Conservation (phyloP, 2,113 vertebrate species). For the Cyphomyrus discorhynchus region DNA sequence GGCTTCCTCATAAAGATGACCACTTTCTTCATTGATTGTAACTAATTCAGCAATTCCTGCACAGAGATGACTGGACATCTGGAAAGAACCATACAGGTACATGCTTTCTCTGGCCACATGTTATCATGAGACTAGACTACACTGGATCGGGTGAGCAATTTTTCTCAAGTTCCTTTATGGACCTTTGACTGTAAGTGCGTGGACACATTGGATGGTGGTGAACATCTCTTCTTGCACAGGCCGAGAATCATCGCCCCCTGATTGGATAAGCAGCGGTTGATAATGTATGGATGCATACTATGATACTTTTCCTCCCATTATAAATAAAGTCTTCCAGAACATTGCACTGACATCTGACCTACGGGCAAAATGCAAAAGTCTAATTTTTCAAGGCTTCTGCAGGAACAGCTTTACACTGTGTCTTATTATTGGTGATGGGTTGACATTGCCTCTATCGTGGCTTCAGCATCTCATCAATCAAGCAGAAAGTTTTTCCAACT, state of each 20-base stretch:
- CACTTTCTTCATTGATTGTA: background rate
- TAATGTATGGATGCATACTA: background rate
- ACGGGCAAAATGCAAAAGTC: background rate
- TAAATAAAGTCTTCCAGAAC: background rate
- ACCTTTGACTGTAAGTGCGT: background rate
- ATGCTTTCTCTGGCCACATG: background rate
- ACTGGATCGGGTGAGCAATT: background rate
- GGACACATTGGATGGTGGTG: background rate
- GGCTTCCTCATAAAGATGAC: background rate
- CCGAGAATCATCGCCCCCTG: background rate
- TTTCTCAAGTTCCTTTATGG: background rate
- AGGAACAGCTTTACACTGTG: background rate
- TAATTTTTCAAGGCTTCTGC: background rate
- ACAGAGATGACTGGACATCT: background rate
- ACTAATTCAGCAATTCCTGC: background rate
- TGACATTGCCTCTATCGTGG: background rate
- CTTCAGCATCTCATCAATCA: background rate
- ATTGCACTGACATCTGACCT: background rate
- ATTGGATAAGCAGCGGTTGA: background rate
- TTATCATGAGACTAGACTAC: background rate
- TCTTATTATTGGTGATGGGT: background rate
- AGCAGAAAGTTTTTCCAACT: background rate
- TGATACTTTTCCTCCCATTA: background rate
- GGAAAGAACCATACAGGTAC: background rate
- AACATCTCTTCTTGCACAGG: background rate